Evolutionary conservation across 2,888 invertebrate species (phyloP).

Genomic region (Hoplodrina ambigua): DNA sequence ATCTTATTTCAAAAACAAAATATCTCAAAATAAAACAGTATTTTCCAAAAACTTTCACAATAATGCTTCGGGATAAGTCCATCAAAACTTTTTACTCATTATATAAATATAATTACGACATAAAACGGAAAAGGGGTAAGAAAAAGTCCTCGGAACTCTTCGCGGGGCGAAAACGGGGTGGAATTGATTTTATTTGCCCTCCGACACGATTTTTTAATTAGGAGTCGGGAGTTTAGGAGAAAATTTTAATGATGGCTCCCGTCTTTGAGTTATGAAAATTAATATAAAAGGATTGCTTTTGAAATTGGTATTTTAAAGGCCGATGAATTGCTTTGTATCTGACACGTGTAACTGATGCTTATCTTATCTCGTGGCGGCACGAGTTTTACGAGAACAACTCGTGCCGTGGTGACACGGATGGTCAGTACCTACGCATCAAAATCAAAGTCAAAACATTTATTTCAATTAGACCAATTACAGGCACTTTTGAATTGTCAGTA

Average conservation of each 20-base stretch:
- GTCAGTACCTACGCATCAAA: no score
- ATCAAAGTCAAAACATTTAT: no score
- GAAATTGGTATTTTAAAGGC: constrained; percentile 30
- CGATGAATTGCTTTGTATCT: constrained; percentile 15
- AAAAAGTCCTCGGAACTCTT: constrained; percentile 78
- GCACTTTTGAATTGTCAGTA: no score
- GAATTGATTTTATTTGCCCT: constrained; percentile 89
- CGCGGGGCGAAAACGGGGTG: constrained; percentile 68
- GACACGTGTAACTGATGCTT: neutral
- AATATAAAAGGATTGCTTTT: constrained; percentile 48
- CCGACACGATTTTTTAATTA: constrained; percentile 90
- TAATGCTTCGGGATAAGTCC: constrained; percentile 61
- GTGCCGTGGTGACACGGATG: no score
- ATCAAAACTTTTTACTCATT: constrained; percentile 83
- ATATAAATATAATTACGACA: constrained; percentile 84
- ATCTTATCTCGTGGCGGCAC: neutral
- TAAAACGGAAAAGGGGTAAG: constrained; percentile 74
- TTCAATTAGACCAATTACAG: no score
- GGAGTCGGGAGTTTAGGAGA: constrained; percentile 64
- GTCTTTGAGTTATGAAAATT: constrained; percentile 52
- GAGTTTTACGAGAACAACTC: neutral
- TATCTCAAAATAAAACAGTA: constrained; percentile 25
- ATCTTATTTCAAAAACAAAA: neutral
- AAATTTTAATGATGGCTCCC: constrained; percentile 72
- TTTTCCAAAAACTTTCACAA: constrained; percentile 38